Evolutionary conservation across 2,888 invertebrate genomes (phyloP).

Genomic region (Atrina japonica): DNA sequence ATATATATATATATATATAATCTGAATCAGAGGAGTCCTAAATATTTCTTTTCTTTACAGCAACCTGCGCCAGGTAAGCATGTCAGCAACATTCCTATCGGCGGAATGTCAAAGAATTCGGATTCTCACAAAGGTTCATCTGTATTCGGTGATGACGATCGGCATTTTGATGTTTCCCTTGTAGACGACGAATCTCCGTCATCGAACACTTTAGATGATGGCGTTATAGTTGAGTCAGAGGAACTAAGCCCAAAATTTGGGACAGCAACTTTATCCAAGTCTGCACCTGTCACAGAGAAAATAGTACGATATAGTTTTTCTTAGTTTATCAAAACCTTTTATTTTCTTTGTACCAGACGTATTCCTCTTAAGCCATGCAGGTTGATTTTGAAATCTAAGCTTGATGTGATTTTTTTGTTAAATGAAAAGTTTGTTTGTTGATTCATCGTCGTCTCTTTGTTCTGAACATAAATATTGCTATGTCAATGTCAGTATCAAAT

Average conservation of each 20-base stretch:
- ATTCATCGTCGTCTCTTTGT: too few species aligned
- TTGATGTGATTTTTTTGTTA: too few species aligned
- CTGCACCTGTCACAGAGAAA: conserved; percentile 57
- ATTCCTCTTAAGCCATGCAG: too few species aligned
- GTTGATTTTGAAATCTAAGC: too few species aligned
- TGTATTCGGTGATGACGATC: conserved; percentile 68
- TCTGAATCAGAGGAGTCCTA: too few species aligned
- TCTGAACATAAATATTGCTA: too few species aligned
- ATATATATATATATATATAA: too few species aligned
- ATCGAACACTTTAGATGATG: conserved; percentile 36
- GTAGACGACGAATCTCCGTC: conserved; percentile 55
- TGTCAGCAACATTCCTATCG: conserved; percentile 32
- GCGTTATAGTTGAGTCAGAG: conserved; percentile 26
- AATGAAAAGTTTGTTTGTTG: too few species aligned
- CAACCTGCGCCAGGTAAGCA: conserved; percentile 22
- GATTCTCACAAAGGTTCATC: conserved; percentile 58
- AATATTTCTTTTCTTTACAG: too few species aligned
- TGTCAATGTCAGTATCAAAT: too few species aligned
- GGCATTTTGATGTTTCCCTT: conserved; percentile 40
- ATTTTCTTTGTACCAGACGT: too few species aligned
- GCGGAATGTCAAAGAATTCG: conserved; percentile 26
- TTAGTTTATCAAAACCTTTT: neutral
- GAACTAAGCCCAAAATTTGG: conserved; percentile 55
- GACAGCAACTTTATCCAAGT: conserved; percentile 57
- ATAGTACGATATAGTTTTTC: conserved; percentile 47